Evolutionary conservation across 2,888 invertebrate genomes (phyloP), one percentile per base, ranked within the genome.

Genomic region (Sipunculus nudus): DNA sequence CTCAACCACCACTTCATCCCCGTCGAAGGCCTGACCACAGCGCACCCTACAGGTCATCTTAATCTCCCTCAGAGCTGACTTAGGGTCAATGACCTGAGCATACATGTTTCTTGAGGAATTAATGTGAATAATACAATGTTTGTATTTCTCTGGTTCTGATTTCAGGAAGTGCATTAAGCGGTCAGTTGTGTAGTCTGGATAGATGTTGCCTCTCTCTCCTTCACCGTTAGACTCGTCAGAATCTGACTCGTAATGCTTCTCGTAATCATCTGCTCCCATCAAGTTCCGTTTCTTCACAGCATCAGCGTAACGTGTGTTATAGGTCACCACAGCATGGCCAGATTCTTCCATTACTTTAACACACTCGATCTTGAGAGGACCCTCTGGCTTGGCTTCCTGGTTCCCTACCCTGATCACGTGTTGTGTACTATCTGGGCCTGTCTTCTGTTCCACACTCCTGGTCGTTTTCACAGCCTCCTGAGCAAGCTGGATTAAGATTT

Each of bases 1-100:
- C 52, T 77, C 75, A 25, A 80, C 74, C 2, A 79, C 75, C 6
- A 78, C 79, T 39, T 74, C 71, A 65, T 80, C 80, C 32, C 66
- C 65, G 52, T 76, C 54, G 40, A 77, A 75, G 25, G 75, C 79
- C 31, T 71, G 71, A 13, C 77, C 76, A 55, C 76, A 73, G 26
- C 70, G 54, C 50, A 57, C 55, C 5, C 71, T 52, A 50, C 66
- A 74, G 52, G 64, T 64, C 10, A 78, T 67, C 21, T 59, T 55
- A 3, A 76, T 61, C 35, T 63, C 46, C 26, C 26, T 47, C 13
- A 13, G 38, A 19, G 3, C 21, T 8, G 40, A 43, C 16, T 35
- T 23, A 16, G 40, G 19, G 31, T 64, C 65, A 28, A 67, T 38
- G 6, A 70, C 63, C 21, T 67, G 53, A 25, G 74, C 76, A 47